phyloP scores from a whole-genome alignment of 2,797 vertebrate species.

The Buphagus erythrorhynchus region DNA sequence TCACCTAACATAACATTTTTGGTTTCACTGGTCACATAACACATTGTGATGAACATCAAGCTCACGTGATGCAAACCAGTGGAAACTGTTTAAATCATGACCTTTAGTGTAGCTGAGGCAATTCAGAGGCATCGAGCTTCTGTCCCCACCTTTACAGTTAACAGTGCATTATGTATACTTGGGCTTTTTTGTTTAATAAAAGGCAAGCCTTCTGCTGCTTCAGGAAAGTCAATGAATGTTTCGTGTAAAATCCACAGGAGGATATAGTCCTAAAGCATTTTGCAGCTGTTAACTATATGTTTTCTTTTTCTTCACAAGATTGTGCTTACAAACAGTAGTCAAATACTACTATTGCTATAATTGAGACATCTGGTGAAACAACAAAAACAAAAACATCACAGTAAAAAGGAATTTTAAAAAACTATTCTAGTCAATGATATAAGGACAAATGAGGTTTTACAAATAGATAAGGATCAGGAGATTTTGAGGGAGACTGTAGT shows the following conservation, averaged over 20 bases:
- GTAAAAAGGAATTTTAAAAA: neutral
- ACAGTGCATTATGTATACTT: neutral
- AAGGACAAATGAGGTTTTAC: constrained; percentile 59
- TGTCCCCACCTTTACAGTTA: neutral
- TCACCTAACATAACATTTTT: neutral
- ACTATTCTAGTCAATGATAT: neutral
- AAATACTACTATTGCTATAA: neutral
- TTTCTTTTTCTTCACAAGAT: neutral
- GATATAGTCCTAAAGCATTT: neutral
- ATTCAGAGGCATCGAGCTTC: neutral
- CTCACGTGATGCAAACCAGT: neutral
- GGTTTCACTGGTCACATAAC: neutral
- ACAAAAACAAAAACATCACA: neutral
- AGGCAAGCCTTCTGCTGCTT: neutral
- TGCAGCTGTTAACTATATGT: neutral
- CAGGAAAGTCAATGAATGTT: constrained; percentile 5
- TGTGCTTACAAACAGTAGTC: neutral
- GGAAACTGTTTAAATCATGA: neutral
- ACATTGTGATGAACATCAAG: neutral
- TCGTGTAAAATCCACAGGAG: neutral
- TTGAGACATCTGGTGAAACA: constrained; percentile 31
- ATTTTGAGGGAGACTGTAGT: constrained; percentile 39
- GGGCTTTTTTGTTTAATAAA: neutral
- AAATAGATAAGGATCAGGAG: constrained; percentile 51
- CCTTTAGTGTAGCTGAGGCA: neutral